phyloP scores from a whole-genome alignment of 2,888 invertebrate genomes.

The Sipha maydis region DNA sequence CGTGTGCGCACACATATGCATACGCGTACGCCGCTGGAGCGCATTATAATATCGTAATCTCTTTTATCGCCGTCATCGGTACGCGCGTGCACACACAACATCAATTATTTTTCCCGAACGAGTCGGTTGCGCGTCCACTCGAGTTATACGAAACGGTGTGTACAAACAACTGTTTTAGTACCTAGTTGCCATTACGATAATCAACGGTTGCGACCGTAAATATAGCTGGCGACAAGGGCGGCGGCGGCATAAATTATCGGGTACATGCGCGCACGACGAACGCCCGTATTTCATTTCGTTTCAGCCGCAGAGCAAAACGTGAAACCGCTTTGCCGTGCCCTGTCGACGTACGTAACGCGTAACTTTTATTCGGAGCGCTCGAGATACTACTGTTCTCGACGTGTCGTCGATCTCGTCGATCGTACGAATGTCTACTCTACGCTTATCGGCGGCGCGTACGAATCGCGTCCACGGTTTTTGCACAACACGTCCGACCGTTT shows the following conservation, averaged over 20 bases:
- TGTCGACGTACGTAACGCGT: not conserved
- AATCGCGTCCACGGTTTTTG: too few species aligned
- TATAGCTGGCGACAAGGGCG: conserved; percentile 4
- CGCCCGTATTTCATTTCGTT: not conserved
- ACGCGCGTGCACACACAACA: not conserved
- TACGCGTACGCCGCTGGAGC: too few species aligned
- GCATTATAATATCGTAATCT: not conserved
- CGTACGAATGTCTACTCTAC: too few species aligned
- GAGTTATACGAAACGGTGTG: conserved; percentile 7
- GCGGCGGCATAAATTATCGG: conserved; percentile 9
- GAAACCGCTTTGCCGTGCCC: conserved; percentile 17
- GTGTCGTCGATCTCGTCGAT: too few species aligned
- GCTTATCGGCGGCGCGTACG: too few species aligned
- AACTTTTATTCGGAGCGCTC: too few species aligned
- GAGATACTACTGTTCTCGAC: too few species aligned
- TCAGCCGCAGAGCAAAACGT: too few species aligned
- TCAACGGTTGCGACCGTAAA: conserved; percentile 40
- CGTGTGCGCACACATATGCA: too few species aligned
- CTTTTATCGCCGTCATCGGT: not conserved
- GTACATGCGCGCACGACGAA: not conserved
- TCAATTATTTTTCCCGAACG: conserved; percentile 6
- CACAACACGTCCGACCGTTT: too few species aligned
- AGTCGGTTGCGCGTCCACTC: conserved; percentile 1
- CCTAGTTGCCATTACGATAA: conserved; percentile 28
- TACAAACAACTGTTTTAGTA: conserved; percentile 41